Conservation (phyloP, 1,140 invertebrate species). For the Zaprionus lachaisei region DNA sequence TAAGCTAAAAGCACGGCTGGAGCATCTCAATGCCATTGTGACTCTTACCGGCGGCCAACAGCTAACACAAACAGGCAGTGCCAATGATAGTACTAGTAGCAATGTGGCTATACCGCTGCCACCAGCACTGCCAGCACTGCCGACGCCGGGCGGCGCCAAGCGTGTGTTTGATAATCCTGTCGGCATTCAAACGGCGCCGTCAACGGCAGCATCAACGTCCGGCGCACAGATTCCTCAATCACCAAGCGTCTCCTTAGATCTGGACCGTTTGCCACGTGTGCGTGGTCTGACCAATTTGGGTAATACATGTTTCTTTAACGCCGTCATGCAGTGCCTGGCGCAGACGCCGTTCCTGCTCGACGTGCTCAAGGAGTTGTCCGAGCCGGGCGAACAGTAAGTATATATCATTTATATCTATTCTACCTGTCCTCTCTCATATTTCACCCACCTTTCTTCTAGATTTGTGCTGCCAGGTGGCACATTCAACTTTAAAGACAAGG, state of each 20-base stretch:
- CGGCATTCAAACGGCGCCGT: neutral
- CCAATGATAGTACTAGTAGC: conserved; percentile 17
- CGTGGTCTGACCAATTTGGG: conserved; percentile 94
- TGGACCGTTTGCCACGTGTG: conserved; percentile 85
- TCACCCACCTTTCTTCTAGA: conserved; percentile 50
- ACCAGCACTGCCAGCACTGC: conserved; percentile 45
- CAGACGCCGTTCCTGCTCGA: conserved; percentile 93
- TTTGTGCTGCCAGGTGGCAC: conserved; percentile 90
- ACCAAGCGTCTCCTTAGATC: conserved; percentile 8
- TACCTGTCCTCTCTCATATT: neutral
- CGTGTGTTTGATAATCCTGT: conserved; percentile 38
- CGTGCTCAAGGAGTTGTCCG: conserved; percentile 89
- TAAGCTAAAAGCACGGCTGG: conserved; percentile 56
- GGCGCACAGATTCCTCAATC: conserved; percentile 8
- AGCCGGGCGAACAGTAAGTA: conserved; percentile 87
- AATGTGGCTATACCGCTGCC: conserved; percentile 54
- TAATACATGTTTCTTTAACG: conserved; percentile 98
- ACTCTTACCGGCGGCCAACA: conserved; percentile 42
- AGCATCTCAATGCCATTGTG: conserved; percentile 59
- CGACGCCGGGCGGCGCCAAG: conserved; percentile 72
- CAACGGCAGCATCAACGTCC: neutral
- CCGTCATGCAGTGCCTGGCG: conserved; percentile 95
- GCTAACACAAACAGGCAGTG: conserved; percentile 6
- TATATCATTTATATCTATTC: neutral
- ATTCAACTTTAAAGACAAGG: conserved; percentile 85